phyloP scores from a whole-genome alignment of 2,113 vertebrate genomes.

The Leiothrix lutea region DNA sequence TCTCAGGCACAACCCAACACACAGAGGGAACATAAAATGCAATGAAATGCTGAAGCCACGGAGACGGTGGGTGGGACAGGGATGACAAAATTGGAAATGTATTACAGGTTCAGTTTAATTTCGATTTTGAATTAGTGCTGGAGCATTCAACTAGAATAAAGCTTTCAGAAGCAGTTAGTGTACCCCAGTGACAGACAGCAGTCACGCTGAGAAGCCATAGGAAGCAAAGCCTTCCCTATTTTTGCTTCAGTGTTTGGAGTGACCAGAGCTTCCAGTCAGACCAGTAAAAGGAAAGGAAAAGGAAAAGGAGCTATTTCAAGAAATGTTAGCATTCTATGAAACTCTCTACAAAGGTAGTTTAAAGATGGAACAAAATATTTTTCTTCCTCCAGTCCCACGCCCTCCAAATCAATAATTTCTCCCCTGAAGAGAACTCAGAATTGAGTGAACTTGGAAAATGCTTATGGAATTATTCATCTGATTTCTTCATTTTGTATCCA shows the following conservation, averaged over 20 bases:
- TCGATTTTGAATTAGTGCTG: constrained; percentile 4
- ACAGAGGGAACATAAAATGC: not conserved
- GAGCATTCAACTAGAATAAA: not conserved
- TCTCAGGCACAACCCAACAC: not conserved
- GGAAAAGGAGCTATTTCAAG: not conserved
- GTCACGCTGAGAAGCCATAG: not conserved
- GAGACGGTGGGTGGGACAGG: accelerated
- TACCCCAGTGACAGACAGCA: not conserved
- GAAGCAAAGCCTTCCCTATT: not conserved
- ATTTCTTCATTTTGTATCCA: not conserved
- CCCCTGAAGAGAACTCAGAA: not conserved
- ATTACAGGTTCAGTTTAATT: not conserved
- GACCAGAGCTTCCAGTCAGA: not conserved
- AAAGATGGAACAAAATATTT: not conserved
- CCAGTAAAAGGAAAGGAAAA: not conserved
- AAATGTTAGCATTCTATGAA: not conserved
- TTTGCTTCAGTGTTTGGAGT: not conserved
- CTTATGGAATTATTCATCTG: not conserved
- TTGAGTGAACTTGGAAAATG: not conserved
- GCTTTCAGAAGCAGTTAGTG: not conserved
- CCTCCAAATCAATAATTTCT: not conserved
- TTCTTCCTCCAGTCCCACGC: not conserved
- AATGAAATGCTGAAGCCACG: not conserved
- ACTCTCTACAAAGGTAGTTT: not conserved
- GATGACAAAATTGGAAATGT: not conserved